A percentile compares a stretch with the other conserved stretches of the same genome.
Conservation (phyloP, 1,140 invertebrate species). For the Drosophila triauraria region DNA sequence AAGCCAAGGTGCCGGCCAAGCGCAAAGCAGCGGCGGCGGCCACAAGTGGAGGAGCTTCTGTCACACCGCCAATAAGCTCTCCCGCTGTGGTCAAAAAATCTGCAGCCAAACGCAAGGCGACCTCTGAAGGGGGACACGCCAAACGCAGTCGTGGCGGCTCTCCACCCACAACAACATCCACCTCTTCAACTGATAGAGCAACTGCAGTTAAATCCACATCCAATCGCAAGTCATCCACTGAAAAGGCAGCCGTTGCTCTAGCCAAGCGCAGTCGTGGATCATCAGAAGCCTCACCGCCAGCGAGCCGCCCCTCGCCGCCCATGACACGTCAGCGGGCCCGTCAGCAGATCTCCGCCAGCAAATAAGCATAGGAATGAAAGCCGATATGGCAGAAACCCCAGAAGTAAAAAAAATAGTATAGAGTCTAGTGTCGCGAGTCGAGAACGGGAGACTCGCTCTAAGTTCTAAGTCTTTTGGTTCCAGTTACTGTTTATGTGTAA, state of each 20-base stretch:
- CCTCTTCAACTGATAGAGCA: conserved; percentile 1
- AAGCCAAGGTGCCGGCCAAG: conserved; percentile 7
- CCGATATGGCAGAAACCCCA: conserved; percentile 33
- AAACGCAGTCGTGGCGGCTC: conserved; percentile 45
- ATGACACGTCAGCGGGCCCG: conserved; percentile 74
- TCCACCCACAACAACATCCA: conserved; percentile 9
- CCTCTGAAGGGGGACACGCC: conserved; percentile 5
- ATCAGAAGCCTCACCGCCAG: conserved; percentile 34
- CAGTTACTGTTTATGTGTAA: conserved; percentile 63
- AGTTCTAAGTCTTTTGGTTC: conserved; percentile 62
- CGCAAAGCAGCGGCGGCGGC: conserved; percentile 4
- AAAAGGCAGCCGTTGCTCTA: conserved; percentile 6
- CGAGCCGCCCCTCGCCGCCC: conserved; percentile 58
- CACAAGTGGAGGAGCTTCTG: conserved; percentile 4
- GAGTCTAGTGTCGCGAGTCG: conserved; percentile 16
- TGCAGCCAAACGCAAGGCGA: conserved; percentile 27
- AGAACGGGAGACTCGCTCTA: conserved; percentile 18
- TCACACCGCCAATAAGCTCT: conserved; percentile 39
- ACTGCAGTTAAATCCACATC: background rate
- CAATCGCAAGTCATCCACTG: conserved; percentile 43
- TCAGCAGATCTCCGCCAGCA: conserved; percentile 74
- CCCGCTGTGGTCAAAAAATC: conserved; percentile 26
- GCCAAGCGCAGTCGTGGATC: conserved; percentile 26
- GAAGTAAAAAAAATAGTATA: conserved; percentile 33
- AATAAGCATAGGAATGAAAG: conserved; percentile 30